Evolutionary conservation across 1,140 invertebrate species (phyloP), one percentile per base, ranked within the genome.

Genomic region (Brachionus rubens): DNA sequence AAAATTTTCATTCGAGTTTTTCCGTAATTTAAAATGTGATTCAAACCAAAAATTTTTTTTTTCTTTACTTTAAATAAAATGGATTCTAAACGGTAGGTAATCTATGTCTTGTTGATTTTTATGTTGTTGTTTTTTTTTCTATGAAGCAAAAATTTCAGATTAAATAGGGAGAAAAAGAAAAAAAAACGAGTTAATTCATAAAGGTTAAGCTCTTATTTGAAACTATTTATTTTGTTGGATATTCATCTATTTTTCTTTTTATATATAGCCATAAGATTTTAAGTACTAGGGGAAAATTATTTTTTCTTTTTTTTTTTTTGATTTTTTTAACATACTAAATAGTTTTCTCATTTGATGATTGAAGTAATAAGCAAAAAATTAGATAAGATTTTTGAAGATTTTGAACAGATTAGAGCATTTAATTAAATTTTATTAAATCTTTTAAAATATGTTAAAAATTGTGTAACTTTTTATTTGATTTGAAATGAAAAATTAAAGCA

Each of bases 161-260:
- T 59, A 59, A 26, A 43, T 24, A 41, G 19, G 40, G 5, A 7
- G 3, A 46, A 46, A 14, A 16, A 5, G 14, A 46, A 5, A 46
- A 46, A 46, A 65, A 65, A 65, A 65, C 24, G 24, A 43, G 14
- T 43, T 65, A 12, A 43, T 65, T 65, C 30, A 9, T 65, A 65
- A 65, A 65, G 59, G 59, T 65, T 65, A 65, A 65, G 40, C 59
- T 43, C 40, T 24, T 65, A 62, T 65, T 65, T 65, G 28, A 65
- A 30, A 19, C 59, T 46, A 30, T 43, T 65, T 65, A 43, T 36
- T 36, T 19, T 19, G 54, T 12, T 33, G 19, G 19, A 36, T n/a
- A n/a, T n/a, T n/a, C n/a, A n/a, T n/a, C n/a, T n/a, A n/a, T n/a
- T n/a, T n/a, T n/a, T n/a, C n/a, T n/a, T n/a, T n/a, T 59, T 16